Evolutionary conservation across 2,888 invertebrate genomes (phyloP), one percentile per base, ranked within the genome.

Genomic region (Theodoxus fluviatilis): DNA sequence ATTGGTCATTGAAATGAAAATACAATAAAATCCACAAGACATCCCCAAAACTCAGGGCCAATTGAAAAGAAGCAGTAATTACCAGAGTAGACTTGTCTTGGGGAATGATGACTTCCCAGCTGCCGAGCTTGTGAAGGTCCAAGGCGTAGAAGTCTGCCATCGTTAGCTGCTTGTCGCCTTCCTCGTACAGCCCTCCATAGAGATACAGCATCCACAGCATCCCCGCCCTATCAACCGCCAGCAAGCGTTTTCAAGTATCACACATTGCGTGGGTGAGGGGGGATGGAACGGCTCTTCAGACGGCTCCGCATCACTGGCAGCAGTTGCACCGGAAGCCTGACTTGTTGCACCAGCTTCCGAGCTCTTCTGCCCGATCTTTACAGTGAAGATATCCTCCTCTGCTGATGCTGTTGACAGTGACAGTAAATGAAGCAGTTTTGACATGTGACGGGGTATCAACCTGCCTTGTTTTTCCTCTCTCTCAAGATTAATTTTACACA

Each of bases 131-230:
- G 84, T 92, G 93, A 65, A 93, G 88, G 88, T 96, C 95, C 40
- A 86, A 67, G 6, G 81, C 78, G 74, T 86, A 84, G 70, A 86
- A 80, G 70, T 86, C 86, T 61, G 77, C 75, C 9, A 85, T 74
- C 1, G 85, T 86, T 70, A 81, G 70, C 87, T 95, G 94, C 78
- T 91, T 93, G 69, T 93, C 93, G 1, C 92, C 94, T 71, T 92
- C 92, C 88, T 96, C 96, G 74, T 91, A 89, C 82, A 94, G 90
- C 0, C 96, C 96, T 0, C 96, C 96, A 83, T 93, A 96, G 71
- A 96, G 81, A 84, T 93, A 96, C 1, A 96, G 88, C 15, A 89
- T 85, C 25, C 93, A 92, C 75, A 93, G 91, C 80, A 93, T 94
- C 15, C 94, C 90, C 0, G 91, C 92, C 81, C n/a, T n/a, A n/a